Percentiles rank a stretch among this genome's conserved stretches.
Conservation (phyloP, 2,797 vertebrate genomes). For the Chrysolophus pictus region DNA sequence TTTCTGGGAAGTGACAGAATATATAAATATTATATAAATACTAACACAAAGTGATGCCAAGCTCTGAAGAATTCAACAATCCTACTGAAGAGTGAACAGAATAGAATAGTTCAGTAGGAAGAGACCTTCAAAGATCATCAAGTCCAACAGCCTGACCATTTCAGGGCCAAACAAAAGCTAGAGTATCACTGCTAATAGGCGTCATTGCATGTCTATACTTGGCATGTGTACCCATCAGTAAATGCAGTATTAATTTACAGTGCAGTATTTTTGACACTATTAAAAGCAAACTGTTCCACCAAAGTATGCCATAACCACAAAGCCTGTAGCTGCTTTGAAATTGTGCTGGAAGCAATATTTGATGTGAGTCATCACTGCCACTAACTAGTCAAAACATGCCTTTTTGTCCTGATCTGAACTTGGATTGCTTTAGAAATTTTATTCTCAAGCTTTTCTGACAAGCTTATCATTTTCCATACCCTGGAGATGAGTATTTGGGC, state of each 20-base stretch:
- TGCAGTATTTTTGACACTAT: background rate
- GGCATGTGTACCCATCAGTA: background rate
- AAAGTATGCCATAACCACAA: background rate
- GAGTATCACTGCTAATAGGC: background rate
- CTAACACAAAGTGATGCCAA: background rate
- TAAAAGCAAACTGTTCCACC: background rate
- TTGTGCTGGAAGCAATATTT: background rate
- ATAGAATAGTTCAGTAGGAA: background rate
- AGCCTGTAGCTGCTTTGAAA: background rate
- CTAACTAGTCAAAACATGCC: background rate
- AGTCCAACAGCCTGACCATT: background rate
- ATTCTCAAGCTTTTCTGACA: background rate
- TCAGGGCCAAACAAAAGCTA: background rate
- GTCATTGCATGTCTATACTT: background rate
- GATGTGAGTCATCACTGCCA: background rate
- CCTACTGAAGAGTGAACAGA: background rate
- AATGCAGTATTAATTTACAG: background rate
- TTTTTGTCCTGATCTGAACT: conserved; percentile 18
- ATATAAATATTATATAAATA: background rate
- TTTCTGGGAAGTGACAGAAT: background rate
- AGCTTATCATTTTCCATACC: background rate
- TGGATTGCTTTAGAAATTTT: background rate
- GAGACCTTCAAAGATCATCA: background rate
- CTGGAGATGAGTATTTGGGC: background rate
- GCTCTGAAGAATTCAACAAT: background rate